phyloP scores from a whole-genome alignment of 2,113 vertebrate species.

The Phylloscopus trochilus region DNA sequence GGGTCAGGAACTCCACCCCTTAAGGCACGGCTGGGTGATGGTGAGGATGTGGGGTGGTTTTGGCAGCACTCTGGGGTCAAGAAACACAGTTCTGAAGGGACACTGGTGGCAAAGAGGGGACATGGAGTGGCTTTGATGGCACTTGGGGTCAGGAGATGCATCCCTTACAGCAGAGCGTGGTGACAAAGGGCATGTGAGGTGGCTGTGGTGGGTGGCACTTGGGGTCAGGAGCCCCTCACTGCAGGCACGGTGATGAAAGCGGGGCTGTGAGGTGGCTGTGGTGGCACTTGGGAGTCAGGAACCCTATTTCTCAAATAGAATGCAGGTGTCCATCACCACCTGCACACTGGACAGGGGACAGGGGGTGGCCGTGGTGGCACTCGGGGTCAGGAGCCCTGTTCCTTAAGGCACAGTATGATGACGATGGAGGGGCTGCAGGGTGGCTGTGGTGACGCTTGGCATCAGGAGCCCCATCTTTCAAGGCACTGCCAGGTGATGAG shows the following conservation, averaged over 20 bases:
- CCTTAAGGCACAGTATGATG: background rate
- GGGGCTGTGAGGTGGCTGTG: background rate
- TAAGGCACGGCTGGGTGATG: background rate
- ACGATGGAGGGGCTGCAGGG: background rate
- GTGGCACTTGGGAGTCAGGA: background rate
- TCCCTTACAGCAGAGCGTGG: background rate
- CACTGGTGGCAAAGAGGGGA: rapidly evolving
- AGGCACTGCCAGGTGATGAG: background rate
- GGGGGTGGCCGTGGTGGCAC: background rate
- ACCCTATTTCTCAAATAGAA: no score
- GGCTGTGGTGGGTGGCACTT: background rate
- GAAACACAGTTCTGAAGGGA: background rate
- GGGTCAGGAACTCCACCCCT: background rate
- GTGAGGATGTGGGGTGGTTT: background rate
- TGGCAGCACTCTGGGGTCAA: background rate
- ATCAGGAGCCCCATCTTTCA: background rate
- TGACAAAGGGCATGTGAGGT: background rate
- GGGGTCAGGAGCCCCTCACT: background rate
- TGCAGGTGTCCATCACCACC: no score
- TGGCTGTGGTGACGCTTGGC: background rate
- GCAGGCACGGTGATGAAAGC: background rate
- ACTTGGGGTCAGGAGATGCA: background rate
- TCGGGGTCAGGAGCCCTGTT: background rate
- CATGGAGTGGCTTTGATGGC: background rate
- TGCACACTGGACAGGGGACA: background rate